These are phyloP conservation scores for Asbolus verrucosus DNA, from an alignment of 1,140 invertebrate species.

Conservation along the genomic window DNA sequence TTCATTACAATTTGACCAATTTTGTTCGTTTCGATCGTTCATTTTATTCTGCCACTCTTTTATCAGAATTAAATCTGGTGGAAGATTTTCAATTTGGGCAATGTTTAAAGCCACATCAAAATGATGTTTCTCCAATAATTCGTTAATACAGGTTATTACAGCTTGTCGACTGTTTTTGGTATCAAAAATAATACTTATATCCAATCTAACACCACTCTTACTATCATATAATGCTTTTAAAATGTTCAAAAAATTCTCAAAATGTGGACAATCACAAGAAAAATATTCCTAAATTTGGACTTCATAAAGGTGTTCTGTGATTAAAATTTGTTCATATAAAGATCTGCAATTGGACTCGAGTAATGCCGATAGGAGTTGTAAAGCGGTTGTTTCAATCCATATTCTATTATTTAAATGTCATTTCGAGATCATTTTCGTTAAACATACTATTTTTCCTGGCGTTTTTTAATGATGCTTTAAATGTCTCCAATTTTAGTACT, in stretches of 20 bases:
- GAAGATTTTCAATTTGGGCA: constrained; percentile 67
- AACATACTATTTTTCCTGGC: constrained; percentile 56
- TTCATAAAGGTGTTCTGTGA: constrained; percentile 47
- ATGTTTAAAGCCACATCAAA: constrained; percentile 71
- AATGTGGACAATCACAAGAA: constrained; percentile 68
- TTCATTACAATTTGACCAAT: constrained; percentile 70
- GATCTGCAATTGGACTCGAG: constrained; percentile 70
- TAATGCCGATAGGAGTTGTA: constrained; percentile 68
- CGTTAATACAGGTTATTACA: constrained; percentile 67
- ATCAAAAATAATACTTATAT: constrained; percentile 61
- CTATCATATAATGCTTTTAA: constrained; percentile 65
- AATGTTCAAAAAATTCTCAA: constrained; percentile 67
- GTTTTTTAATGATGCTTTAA: constrained; percentile 52
- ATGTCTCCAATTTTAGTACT: constrained; percentile 52
- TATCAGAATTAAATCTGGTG: constrained; percentile 67
- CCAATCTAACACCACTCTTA: constrained; percentile 62
- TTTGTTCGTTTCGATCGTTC: constrained; percentile 57
- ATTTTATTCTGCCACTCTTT: constrained; percentile 68
- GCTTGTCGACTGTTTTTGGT: constrained; percentile 59
- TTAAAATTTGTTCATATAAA: constrained; percentile 67
- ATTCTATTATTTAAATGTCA: constrained; percentile 62
- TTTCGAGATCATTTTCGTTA: constrained; percentile 59
- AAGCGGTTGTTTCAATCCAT: constrained; percentile 70
- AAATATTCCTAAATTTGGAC: constrained; percentile 64
- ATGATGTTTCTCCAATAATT: constrained; percentile 66